Percentiles rank a stretch among this genome's conserved stretches.
Evolutionary conservation across 2,888 invertebrate species (phyloP).

Genomic region (Dugesia japonica): DNA sequence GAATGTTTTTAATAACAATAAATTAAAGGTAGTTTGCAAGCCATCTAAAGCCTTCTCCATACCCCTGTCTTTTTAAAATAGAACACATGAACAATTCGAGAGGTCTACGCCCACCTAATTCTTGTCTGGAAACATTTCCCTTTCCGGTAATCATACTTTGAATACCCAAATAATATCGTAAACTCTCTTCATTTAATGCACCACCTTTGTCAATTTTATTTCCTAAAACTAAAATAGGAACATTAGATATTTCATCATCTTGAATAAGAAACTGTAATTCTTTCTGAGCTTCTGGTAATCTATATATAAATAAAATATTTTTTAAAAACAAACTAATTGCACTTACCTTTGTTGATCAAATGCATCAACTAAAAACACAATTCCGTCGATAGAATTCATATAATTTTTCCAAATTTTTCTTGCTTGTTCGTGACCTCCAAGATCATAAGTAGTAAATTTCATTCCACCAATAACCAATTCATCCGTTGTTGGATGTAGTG

Average conservation of each 20-base stretch:
- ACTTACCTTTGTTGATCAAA: conserved; percentile 66
- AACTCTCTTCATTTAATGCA: conserved; percentile 90
- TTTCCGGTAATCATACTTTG: conserved; percentile 92
- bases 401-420: conserved; percentile 92
- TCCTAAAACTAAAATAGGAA: conserved; percentile 88
- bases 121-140: conserved; percentile 74
- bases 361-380: conserved; percentile 92
- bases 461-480: conserved; percentile 96
- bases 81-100: conserved; percentile 98
- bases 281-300: conserved; percentile 30
- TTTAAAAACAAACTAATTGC: conserved; percentile 26
- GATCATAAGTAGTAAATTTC: conserved; percentile 97
- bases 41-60: conserved; percentile 99
- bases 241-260: conserved; percentile 85
- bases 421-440: conserved; percentile 89
- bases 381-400: conserved; percentile 96
- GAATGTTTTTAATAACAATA: too few relatives aligned
- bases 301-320: not conserved
- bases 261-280: conserved; percentile 64
- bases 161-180: conserved; percentile 75
- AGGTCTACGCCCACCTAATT: conserved; percentile 65
- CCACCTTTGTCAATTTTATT: conserved; percentile 97
- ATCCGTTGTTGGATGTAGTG: conserved; percentile 98
- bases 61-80: conserved; percentile 92
- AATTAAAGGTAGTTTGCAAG: conserved; percentile 72